phyloP scores from a whole-genome alignment of 2,797 vertebrate genomes.

The Sebastes trivittatus region DNA sequence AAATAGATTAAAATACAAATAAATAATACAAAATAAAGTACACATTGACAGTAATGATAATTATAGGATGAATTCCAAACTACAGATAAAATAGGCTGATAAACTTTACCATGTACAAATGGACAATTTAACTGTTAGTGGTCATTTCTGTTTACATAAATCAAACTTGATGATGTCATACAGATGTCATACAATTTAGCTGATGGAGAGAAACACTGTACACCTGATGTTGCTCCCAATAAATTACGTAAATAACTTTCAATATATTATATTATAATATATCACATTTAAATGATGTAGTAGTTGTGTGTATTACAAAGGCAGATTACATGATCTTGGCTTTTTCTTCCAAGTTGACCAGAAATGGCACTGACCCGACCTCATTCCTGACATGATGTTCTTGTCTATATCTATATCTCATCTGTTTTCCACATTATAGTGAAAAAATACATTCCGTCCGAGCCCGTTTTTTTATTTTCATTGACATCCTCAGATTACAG shows the following conservation, averaged over 20 bases:
- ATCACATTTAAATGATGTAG: neutral
- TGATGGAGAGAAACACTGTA: no score
- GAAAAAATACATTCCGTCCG: neutral
- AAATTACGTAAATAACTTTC: neutral
- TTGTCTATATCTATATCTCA: constrained; percentile 2
- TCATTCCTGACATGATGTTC: neutral
- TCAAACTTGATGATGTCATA: no score
- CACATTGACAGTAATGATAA: no score
- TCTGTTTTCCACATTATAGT: constrained; percentile 35
- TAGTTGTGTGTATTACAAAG: neutral
- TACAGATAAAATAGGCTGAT: no score
- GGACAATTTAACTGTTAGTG: no score
- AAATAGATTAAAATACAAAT: no score
- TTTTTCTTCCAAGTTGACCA: neutral
- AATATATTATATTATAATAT: neutral
- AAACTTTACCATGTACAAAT: no score
- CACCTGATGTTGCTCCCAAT: neutral
- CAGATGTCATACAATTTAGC: no score
- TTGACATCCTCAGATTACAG: neutral
- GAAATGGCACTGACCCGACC: constrained; percentile 1
- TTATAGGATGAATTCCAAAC: no score
- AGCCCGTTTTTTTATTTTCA: neutral
- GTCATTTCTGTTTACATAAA: no score
- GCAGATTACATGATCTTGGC: neutral
- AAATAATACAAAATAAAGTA: no score